phyloP scores from a whole-genome alignment of 2,113 vertebrate species.

The Macrotis lagotis region DNA sequence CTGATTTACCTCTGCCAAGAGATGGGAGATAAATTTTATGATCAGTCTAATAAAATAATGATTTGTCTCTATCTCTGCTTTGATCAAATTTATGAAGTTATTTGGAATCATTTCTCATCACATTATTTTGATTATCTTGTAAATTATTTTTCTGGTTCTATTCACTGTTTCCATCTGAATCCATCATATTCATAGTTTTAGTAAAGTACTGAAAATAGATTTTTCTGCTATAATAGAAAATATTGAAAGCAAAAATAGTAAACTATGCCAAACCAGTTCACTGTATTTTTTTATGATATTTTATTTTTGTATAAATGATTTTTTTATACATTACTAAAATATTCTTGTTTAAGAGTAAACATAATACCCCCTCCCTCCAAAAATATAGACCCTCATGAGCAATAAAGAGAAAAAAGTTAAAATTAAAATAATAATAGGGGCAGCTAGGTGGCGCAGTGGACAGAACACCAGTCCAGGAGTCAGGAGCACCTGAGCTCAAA shows the following conservation, averaged over 20 bases:
- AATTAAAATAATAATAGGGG: no score
- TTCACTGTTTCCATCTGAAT: not conserved
- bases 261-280: not conserved
- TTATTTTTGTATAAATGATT: no score
- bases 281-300: not conserved
- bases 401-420: no score
- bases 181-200: not conserved
- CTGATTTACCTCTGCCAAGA: not conserved
- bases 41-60: not conserved
- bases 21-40: not conserved
- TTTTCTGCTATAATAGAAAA: not conserved
- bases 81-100: not conserved
- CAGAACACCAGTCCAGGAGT: no score
- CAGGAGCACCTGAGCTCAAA: no score
- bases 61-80: not conserved
- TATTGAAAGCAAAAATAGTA: not conserved
- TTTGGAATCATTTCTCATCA: not conserved
- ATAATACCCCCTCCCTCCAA: no score
- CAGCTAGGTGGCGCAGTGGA: no score
- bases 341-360: no score
- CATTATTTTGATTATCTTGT: not conserved
- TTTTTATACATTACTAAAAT: no score
- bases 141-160: not conserved
- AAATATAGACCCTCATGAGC: no score
- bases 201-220: not conserved